Evolutionary conservation across 2,113 vertebrate species (phyloP), one percentile per base, ranked within the genome.

Genomic region (Pteruthius melanotis): DNA sequence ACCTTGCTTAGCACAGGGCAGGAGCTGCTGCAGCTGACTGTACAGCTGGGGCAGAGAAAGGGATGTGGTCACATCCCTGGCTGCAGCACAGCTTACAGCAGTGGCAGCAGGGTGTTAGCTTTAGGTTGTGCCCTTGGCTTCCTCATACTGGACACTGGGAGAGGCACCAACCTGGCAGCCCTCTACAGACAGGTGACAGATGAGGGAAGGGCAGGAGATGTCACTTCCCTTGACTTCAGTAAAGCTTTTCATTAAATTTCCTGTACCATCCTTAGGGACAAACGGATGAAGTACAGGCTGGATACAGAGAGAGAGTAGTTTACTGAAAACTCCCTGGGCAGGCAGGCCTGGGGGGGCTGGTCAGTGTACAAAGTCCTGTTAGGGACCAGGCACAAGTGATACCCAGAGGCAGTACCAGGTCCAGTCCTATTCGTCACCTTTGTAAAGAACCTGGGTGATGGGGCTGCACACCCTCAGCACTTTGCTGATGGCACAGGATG

Each of bases 81-180:
- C 28, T 61, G 57, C 40, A 60, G 74, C 49, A 9, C 57, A 28
- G 47, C 39, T 20, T 6, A 8, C 27, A 75, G 80, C 49, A 23
- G 15, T 3, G 6, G 24, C 37, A 26, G 40, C 15, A 4, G 4
- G 1, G 3, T 39, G 30, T 15, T 17, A 50, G 35, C 74, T 59
- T 23, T 5, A 33, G 28, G 7, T 10, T 40, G 35, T 56, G 56
- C 26, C 40, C 42, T 35, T 1, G 23, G 15, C 42, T 49, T 53
- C 39, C 31, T 81, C 15, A 6, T 39, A 31, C 35, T 0, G 0
- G 8, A 4, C 21, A 1, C 1, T 2, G 19, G 23, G 26, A 61
- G 33, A 24, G 50, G 27, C 30, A 5, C 33, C n/a, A 19, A 1
- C 20, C 5, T 24, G 7, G 26, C n/a, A 26, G 39, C 57, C 26